phyloP scores from a whole-genome alignment of 2,113 vertebrate species.

The Gracilinanus agilis region DNA sequence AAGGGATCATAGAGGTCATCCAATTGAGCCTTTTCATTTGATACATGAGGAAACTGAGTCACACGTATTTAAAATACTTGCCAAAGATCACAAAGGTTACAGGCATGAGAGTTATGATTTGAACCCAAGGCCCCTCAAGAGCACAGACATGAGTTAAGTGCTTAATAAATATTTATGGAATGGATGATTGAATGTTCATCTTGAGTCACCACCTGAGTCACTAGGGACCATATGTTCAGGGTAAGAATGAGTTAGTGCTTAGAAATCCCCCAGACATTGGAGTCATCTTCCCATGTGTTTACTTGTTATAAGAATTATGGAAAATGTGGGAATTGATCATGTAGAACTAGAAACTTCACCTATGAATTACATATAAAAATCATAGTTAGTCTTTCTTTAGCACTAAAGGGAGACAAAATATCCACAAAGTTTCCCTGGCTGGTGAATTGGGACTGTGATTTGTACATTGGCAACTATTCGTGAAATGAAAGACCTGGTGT shows the following conservation, averaged over 20 bases:
- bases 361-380: neutral
- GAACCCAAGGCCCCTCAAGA: neutral
- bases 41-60: neutral
- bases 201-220: neutral
- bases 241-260: neutral
- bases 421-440: neutral
- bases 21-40: neutral
- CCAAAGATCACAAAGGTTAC: neutral
- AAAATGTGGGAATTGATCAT: neutral
- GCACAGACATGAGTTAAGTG: neutral
- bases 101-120: neutral
- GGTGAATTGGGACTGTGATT: neutral
- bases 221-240: neutral
- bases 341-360: neutral
- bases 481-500: neutral
- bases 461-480: neutral
- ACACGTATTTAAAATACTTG: neutral
- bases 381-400: neutral
- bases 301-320: neutral
- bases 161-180: constrained; percentile 10
- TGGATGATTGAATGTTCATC: constrained; percentile 14
- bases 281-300: neutral
- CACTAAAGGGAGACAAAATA: neutral
- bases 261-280: neutral
- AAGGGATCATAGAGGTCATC: neutral